These are phyloP conservation scores for Drosophila bunnanda DNA, from an alignment of 2,888 invertebrate species.

Conservation along the genomic window DNA sequence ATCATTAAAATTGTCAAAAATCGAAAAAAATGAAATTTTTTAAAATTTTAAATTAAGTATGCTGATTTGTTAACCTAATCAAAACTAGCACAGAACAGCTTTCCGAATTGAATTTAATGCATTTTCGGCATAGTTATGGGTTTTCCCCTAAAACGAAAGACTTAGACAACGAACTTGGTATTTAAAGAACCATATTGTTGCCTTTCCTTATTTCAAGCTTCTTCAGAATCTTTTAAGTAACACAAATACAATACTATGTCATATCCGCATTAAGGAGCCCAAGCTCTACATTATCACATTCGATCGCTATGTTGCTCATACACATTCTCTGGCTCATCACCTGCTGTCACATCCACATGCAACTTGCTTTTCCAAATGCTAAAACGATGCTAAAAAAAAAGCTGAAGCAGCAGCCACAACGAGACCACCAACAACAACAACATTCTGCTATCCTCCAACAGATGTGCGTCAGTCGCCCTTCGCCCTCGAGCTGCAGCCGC, in stretches of 20 bases:
- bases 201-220: no score
- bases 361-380: conserved; percentile 11
- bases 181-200: no score
- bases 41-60: background rate
- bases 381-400: background rate
- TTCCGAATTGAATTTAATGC: background rate
- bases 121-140: background rate
- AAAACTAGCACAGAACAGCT: background rate
- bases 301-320: conserved; percentile 11
- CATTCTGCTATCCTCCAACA: conserved; percentile 64
- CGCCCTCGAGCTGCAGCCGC: conserved; percentile 83
- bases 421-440: conserved; percentile 35
- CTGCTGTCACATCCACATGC: conserved; percentile 14
- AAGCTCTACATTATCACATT: conserved; percentile 11
- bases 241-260: background rate
- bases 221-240: rapidly evolving
- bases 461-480: conserved; percentile 83
- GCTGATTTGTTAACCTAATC: background rate
- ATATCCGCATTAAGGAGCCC: background rate
- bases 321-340: conserved; percentile 44
- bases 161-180: no score
- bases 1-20: background rate
- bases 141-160: no score
- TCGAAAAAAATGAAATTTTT: background rate
- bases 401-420: conserved; percentile 26